Evolutionary conservation across 37 sponge, comb jelly and placozoan species (phyloP).

Genomic region (Aphrocallistes beatrix): DNA sequence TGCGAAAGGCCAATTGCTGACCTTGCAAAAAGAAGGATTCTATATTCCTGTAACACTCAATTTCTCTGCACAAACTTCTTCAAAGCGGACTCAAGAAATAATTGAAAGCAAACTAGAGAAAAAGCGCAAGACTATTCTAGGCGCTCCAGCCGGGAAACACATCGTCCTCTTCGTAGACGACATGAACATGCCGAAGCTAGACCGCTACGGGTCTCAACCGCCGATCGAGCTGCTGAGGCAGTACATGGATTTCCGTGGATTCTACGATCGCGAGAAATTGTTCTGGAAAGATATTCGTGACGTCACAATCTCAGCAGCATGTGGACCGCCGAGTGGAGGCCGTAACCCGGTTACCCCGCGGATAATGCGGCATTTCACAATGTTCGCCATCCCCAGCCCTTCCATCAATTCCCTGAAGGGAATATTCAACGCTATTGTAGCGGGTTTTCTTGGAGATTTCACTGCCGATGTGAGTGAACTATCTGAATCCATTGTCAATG

Average conservation of each 20-base stretch:
- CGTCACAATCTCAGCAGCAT: slow-evolving; percentile 88
- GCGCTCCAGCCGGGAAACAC: slow-evolving; percentile 89
- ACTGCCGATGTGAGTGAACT: slow-evolving; percentile 74
- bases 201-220: slow-evolving; percentile 97
- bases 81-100: slow-evolving; percentile 84
- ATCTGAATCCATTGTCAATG: slow-evolving; percentile 84
- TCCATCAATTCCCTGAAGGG: slow-evolving; percentile 67
- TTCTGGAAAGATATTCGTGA: slow-evolving; percentile 97
- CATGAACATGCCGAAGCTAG: slow-evolving; percentile 98
- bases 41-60: slow-evolving; percentile 68
- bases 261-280: slow-evolving; percentile 95
- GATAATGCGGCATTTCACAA: slow-evolving; percentile 90
- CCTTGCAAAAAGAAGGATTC: slow-evolving; percentile 45
- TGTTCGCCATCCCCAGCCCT: slow-evolving; percentile 79
- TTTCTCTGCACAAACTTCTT: slow-evolving; percentile 98
- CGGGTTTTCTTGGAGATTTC: slow-evolving; percentile 87
- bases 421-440: slow-evolving; percentile 80
- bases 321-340: slow-evolving; percentile 98
- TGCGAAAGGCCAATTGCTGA: slow-evolving; percentile 61
- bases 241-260: slow-evolving; percentile 88
- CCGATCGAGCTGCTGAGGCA: slow-evolving; percentile 95
- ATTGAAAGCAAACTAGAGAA: slow-evolving; percentile 96
- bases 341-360: slow-evolving; percentile 93
- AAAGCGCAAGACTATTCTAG: slow-evolving; percentile 88
- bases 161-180: slow-evolving; percentile 94